Conservation (phyloP, 1,140 invertebrate species). For the Drosophila triauraria region DNA sequence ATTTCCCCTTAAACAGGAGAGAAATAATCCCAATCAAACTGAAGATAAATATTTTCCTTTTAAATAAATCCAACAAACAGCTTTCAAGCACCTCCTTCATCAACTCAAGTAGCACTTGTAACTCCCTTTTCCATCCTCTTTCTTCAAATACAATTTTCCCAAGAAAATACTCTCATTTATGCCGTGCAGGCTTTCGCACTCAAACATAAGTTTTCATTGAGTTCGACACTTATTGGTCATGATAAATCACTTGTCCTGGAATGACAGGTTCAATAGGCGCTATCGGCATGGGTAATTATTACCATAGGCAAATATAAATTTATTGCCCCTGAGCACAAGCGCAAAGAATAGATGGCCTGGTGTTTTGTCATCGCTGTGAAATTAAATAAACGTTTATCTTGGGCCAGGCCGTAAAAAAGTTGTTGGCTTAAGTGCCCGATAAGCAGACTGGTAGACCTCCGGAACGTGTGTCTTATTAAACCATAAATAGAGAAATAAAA, state of each 20-base stretch:
- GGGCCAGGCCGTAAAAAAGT: constrained; percentile 43
- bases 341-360: not conserved
- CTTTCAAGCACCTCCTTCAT: not conserved
- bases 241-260: constrained; percentile 35
- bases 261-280: not conserved
- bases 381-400: constrained; percentile 75
- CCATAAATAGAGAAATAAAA: constrained; percentile 80
- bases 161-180: constrained; percentile 7
- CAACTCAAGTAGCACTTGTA: not conserved
- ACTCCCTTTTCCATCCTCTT: not conserved
- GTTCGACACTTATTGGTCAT: constrained; percentile 17
- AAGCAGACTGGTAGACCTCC: constrained; percentile 29
- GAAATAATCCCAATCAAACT: not conserved
- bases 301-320: constrained; percentile 33
- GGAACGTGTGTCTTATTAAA: constrained; percentile 70
- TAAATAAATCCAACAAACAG: not conserved
- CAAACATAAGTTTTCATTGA: constrained; percentile 31
- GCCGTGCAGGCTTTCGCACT: not conserved
- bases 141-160: not conserved
- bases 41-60: not conserved
- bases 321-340: constrained; percentile 6
- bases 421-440: constrained; percentile 57
- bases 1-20: not conserved
- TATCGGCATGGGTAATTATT: constrained; percentile 25
- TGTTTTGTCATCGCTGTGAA: constrained; percentile 25